Base-by-base conservation (phyloP, 1,140 invertebrate genomes). In the Spodoptera frugiperda region DNA sequence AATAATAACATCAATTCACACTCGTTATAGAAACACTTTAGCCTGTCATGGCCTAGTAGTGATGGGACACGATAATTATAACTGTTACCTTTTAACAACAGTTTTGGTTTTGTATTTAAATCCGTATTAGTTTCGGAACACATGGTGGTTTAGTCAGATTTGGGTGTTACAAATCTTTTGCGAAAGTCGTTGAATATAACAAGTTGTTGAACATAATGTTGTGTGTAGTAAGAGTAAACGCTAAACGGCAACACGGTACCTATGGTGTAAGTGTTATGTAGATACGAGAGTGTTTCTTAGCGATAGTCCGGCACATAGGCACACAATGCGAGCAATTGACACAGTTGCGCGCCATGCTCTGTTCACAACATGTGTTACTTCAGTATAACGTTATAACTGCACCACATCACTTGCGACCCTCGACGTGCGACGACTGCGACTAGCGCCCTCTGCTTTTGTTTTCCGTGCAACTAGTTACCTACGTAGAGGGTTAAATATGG, bases 261-360 rank as follows among this genome's bases (percentile, higher is more conserved):
- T n/a, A 61, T 15, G n/a, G 30, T 59, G 55, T 59, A 33, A 39
- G 14, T 30, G 30, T 5, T 33, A 15, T 61, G 33, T 39, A 61
- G n/a, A 61, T 59, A 59, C 21, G 59, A 14, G 33, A 44, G 33
- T 44, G 59, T 63, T 63, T 44, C 33, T 63, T 44, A 19, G 33
- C 15, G 61, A 46, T 65, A 65, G 39, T 44, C 44, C 17, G 61
- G 49, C 1, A 15, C 75, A 78, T 79, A 80, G 61, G 49, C 1
- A 15, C 75, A 78, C 80, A 80, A 78, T 82, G 79, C 73, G 72
- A 51, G 79, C 81, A 87, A 85, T 87, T 87, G 85, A 87, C 85
- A 87, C 85, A 87, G 83, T 82, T 87, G 85, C 70, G 67, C 59
- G 21, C 77, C 55, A 51, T 49, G 59, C 49, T 65, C 48, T 68